Base-by-base conservation (phyloP, 2,888 invertebrate genomes). In the Ennomos quercinarius region DNA sequence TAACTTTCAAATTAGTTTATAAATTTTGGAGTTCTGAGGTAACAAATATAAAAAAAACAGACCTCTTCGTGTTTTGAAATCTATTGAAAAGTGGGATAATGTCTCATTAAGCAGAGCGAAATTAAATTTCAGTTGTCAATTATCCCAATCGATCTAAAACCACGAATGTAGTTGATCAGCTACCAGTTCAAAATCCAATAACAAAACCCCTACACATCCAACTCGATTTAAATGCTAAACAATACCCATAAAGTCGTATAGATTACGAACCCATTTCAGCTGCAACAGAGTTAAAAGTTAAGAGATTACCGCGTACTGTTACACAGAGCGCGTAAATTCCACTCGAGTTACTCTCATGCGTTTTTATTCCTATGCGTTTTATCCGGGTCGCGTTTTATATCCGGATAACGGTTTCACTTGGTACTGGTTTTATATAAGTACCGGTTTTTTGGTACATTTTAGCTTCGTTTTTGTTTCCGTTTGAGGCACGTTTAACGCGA, bases 231-330 rank as follows among this genome's bases (percentile, higher is more conserved):
- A 60, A 55, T 51, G 55, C 60, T 55, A 60, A 63, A 66, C 66
- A 62, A 53, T 43, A 38, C 36, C 55, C 45, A 63, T 47, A 37
- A 58, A 63, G 57, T 67, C 53, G 44, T 27, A 56, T 61, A 46
- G 60, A 63, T 63, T 60, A 59, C 53, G 52, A 55, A 48, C 63
- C 57, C 57, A 64, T 68, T 68, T 64, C 60, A 58, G 56, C 54
- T 66, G 63, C 61, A 66, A 80, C 74, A 77, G 73, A 78, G 80
- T 80, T 81, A 80, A 85, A 81, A 86, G 86, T 83, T 80, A 78
- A 83, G 84, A 84, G 84, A 85, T 86, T 85, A 85, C 76, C 74
- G 70, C 71, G 70, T 67, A 74, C 80, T 77, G 78, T 51, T 55
- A 55, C 53, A 53, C 78, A 66, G 78, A 61, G 72, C 74, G 74